Base-by-base conservation (phyloP, 2,888 invertebrate species). In the Apamea epomidion region DNA sequence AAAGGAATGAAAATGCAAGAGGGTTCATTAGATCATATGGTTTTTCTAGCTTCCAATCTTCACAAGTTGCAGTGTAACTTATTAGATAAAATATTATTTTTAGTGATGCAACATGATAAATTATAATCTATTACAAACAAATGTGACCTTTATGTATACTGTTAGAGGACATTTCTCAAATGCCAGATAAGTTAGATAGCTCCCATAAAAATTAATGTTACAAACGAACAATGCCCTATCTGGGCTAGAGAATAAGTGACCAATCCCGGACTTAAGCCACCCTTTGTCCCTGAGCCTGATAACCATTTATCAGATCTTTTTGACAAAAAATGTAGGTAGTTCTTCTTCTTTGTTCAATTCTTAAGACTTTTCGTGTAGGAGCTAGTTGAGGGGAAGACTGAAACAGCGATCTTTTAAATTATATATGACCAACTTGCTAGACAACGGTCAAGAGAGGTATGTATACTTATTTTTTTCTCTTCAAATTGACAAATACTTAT, bases 241-340 rank as follows among this genome's bases (percentile, higher is more conserved):
- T 37, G 25, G 37, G 48, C 7, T 48, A 58, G 18, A 54, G 25
- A 73, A 65, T 75, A 62, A 73, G 32, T 65, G 65, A 29, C 6
- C n/a, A 54, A 29, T 65, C 48, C 60, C 37, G 3, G 45, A 37
- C 16, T 74, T 60, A 42, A 32, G 21, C 54, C 48, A 18, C 37
- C 37, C 37, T 81, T 83, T 76, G 74, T 81, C 62, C 64, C 29
- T 5, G n/a, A 70, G 1, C 16, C 37, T 45, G 73, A 65, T 64
- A 71, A 42, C 48, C 2, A 73, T 69, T 74, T 68, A 82, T 72
- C 65, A 51, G n/a, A 74, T 62, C 16, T 42, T 54, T 54, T 25
- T 14, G 37, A 29, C 29, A 37, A 45, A 67, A 81, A 54, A 74
- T 21, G 8, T 21, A 60, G 14, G 4, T 10, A 68, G 16, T 60